Evolutionary conservation across 2,797 vertebrate species (phyloP), one percentile per base, ranked within the genome.

Genomic region (Periophthalmus magnuspinnatus): DNA sequence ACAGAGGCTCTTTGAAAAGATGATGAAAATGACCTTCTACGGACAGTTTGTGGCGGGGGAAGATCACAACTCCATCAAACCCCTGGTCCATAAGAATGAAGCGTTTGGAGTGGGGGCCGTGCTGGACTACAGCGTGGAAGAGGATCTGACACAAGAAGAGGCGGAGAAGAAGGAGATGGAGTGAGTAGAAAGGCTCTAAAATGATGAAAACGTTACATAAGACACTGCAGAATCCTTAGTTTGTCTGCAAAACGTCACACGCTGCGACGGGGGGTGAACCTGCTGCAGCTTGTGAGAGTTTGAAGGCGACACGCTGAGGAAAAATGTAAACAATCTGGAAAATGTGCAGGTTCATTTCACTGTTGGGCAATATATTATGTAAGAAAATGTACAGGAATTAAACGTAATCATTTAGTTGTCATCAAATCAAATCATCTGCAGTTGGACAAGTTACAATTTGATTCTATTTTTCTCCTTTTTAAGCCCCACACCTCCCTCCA

Each of bases 1-100:
- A 0, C 90, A 93, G 85, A 65, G 80, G 77, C 71, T 96, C 48
- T 99, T 98, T 34, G 93, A 96, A 72, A 90, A 75, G 70, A 65
- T 98, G 63, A 98, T 99, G 97, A 99, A 97, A 92, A 93, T 96
- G 95, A 98, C 97, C 17, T 97, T 99, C 90, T 99, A 99, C 0
- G 97, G 97, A 7, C 97, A 99, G 81, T 98, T 98, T 82, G 97
- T 98, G 79, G 97, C 96, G 0, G 97, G 97, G 0, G 96, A 98
- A 77, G 94, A 99, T 87, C 96, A 96, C 80, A 93, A 96, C 79
- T 80, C 95, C 81, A 98, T 99, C 87, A 95, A 93, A 66, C 96
- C 96, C 0, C 78, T 98, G 59, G 93, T 99, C 8, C 86, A 19
- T 65, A 95, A 92, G 81, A 95, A 98, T 65, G 89, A 78, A 73